Base-by-base conservation (phyloP, 2,113 vertebrate species). In the Boleophthalmus pectinirostris region DNA sequence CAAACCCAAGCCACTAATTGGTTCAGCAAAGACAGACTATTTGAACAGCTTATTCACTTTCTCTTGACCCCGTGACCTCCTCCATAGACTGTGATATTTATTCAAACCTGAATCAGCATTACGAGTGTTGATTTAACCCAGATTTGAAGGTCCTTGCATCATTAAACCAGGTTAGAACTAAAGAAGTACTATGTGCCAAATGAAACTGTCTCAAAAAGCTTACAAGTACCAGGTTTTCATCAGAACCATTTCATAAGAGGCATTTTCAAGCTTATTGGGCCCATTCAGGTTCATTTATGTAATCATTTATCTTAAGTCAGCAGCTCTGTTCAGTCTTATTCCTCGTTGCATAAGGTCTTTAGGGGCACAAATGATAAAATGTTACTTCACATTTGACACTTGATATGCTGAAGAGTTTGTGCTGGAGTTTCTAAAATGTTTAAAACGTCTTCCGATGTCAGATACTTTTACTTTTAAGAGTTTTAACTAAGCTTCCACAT, bases 1-100 rank as follows among this genome's bases (percentile, higher is more conserved):
- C 87, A 76, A 68, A 77, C 16, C 15, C 68, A 56, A 14, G 80
- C 76, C 84, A 75, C 82, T 85, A 38, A 90, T 83, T 87, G 82
- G 80, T 49, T 75, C 77, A 78, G 60, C 18, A 21, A 73, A 74
- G 72, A 84, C 73, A 73, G 73, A 83, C 73, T 82, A 74, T 77
- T 77, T 82, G 66, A 77, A 23, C 21, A 5, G 3, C 78, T 84
- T 74, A 72, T 65, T 73, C 68, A 70, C 75, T 61, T 18, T 15
- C 0, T 2, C 12, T 11, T 69, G 79, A 87, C 84, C 85, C 54
- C 21, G 23, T 64, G 79, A 81, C 82, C 82, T 79, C 67, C 5
- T 69, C 67, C 68, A 38, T 73, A 68, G 47, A 61, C 6, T 47
- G 51, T 66, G 75, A 70, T 74, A 74, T 85, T 87, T 77, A 78